A percentile compares a stretch with the other conserved stretches of the same genome.
Conservation (phyloP, 2,888 invertebrate genomes). For the Prenolepis imparis region DNA sequence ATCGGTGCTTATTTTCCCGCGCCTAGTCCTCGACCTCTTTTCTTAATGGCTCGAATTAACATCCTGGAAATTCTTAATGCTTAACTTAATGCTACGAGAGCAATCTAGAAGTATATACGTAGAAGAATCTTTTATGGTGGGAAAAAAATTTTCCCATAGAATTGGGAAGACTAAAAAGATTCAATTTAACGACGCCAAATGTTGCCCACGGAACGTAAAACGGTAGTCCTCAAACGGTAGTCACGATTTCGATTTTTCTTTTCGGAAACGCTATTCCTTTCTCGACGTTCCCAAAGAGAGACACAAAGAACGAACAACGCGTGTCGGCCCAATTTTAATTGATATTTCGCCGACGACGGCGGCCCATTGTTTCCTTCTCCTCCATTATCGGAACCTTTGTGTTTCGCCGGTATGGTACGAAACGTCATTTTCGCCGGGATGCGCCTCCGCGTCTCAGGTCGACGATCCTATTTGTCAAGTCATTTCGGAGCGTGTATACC, state of each 20-base stretch:
- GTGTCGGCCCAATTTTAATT: slow-evolving; percentile 79
- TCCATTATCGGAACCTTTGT: slow-evolving; percentile 78
- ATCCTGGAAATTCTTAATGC: neutral
- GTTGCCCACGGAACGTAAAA: slow-evolving; percentile 42
- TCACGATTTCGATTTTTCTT: slow-evolving; percentile 32
- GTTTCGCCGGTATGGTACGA: slow-evolving; percentile 76
- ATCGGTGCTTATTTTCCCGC: slow-evolving; percentile 47
- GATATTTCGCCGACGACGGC: slow-evolving; percentile 77
- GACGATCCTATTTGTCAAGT: slow-evolving; percentile 78
- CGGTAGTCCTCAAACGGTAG: slow-evolving; percentile 51
- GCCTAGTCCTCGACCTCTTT: slow-evolving; percentile 16
- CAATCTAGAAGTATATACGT: neutral
- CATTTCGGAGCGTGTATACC: slow-evolving; percentile 76
- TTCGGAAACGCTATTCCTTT: slow-evolving; percentile 27
- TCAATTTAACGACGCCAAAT: slow-evolving; percentile 42
- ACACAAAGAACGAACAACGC: slow-evolving; percentile 63
- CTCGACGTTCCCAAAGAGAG: slow-evolving; percentile 16
- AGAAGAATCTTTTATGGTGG: neutral
- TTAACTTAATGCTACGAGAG: neutral
- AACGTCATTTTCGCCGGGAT: slow-evolving; percentile 76
- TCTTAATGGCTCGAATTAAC: slow-evolving; percentile 35
- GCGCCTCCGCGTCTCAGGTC: slow-evolving; percentile 53
- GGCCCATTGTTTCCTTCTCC: slow-evolving; percentile 74
- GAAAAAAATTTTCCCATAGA: neutral
- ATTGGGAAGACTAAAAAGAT: slow-evolving; percentile 23